Percentiles rank a stretch among this genome's conserved stretches.
These are phyloP conservation scores for Dascillus cervinus DNA, from an alignment of 2,888 invertebrate species.

Conservation along the genomic window DNA sequence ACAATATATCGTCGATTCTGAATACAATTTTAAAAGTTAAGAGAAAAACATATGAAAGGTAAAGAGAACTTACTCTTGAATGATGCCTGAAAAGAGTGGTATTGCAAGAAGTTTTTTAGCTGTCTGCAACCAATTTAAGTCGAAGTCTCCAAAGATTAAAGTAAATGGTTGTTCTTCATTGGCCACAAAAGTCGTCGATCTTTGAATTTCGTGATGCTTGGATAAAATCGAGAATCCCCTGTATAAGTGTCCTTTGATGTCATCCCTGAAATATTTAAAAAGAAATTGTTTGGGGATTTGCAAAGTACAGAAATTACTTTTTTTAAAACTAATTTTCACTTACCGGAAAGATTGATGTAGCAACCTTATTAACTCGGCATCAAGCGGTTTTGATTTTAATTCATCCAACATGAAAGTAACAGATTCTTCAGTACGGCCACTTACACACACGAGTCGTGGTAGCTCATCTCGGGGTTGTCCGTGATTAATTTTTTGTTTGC, in stretches of 20 bases:
- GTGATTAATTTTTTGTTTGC: conserved; percentile 54
- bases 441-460: conserved; percentile 64
- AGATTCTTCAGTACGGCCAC: conserved; percentile 75
- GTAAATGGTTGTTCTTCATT: conserved; percentile 3
- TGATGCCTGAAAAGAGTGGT: conserved; percentile 63
- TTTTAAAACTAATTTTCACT: too few species aligned
- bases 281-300: too few species aligned
- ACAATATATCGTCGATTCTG: too few species aligned
- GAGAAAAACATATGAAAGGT: too few species aligned
- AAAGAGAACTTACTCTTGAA: conserved; percentile 57
- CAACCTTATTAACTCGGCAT: conserved; percentile 46
- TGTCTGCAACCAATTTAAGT: too few species aligned
- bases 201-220: conserved; percentile 7
- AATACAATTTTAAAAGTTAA: too few species aligned
- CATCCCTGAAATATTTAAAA: conserved; percentile 4
- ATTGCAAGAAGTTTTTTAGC: too few species aligned
- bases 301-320: too few species aligned
- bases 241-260: conserved; percentile 2
- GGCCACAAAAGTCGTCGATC: too few species aligned
- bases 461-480: conserved; percentile 54
- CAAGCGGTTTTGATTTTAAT: conserved; percentile 52
- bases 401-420: conserved; percentile 58
- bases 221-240: conserved; percentile 9
- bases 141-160: too few species aligned
- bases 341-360: conserved; percentile 30